These are phyloP conservation scores for Taphrorychus bicolor DNA, from an alignment of 2,888 invertebrate genomes.

Conservation along the genomic window DNA sequence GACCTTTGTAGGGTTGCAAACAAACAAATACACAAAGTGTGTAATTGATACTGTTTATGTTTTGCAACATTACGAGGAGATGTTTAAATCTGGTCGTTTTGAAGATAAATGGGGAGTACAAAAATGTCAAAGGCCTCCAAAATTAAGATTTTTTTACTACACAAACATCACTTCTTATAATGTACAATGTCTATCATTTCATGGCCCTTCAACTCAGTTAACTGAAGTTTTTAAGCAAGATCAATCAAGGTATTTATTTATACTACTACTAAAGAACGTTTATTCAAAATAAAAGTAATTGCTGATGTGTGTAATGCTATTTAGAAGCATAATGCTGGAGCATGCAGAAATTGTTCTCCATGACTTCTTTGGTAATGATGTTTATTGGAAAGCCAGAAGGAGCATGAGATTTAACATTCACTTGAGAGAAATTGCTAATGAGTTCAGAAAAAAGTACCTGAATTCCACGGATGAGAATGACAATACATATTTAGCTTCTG, in stretches of 20 bases:
- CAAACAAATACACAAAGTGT: constrained; percentile 55
- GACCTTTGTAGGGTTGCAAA: constrained; percentile 58
- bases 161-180: constrained; percentile 70
- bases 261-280: neutral
- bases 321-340: constrained; percentile 70
- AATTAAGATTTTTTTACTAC: constrained; percentile 75
- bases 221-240: constrained; percentile 66
- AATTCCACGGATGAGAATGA: constrained; percentile 69
- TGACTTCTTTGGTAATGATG: constrained; percentile 80
- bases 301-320: neutral
- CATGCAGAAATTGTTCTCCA: constrained; percentile 89
- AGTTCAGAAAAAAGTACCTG: constrained; percentile 70
- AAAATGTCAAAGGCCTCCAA: constrained; percentile 61
- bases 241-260: constrained; percentile 54
- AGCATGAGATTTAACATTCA: constrained; percentile 88
- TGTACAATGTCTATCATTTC: constrained; percentile 81
- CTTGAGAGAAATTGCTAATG: constrained; percentile 71
- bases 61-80: constrained; percentile 84
- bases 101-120: constrained; percentile 79
- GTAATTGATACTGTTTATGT: constrained; percentile 79
- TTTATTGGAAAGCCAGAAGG: constrained; percentile 86
- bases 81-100: constrained; percentile 83
- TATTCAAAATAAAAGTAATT: neutral
- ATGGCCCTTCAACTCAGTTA: constrained; percentile 76
- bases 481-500: constrained; percentile 64